These are phyloP conservation scores for Nomia melanderi DNA, from an alignment of 1,140 invertebrate genomes.

Conservation along the genomic window DNA sequence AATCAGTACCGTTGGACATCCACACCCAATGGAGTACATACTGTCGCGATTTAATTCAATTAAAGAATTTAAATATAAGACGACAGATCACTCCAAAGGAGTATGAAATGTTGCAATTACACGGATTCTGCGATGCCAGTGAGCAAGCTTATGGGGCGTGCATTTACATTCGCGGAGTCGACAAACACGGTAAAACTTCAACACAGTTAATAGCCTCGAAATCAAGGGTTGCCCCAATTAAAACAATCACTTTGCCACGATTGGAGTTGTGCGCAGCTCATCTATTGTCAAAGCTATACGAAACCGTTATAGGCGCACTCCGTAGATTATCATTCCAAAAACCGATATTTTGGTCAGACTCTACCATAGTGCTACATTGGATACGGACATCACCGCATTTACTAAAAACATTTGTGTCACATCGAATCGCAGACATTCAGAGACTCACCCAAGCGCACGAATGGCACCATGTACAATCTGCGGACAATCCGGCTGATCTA, in stretches of 20 bases:
- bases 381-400: conserved; percentile 52
- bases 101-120: not conserved
- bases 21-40: not conserved
- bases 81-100: not conserved
- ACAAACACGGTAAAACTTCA: not conserved
- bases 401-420: conserved; percentile 66
- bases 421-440: conserved; percentile 71
- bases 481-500: conserved; percentile 73
- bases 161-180: not conserved
- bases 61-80: not conserved
- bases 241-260: not conserved
- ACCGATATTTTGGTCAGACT: conserved; percentile 47
- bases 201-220: not conserved
- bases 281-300: not conserved
- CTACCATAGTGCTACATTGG: conserved; percentile 56
- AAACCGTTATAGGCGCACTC: not conserved
- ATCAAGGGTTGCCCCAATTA: not conserved
- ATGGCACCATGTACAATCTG: conserved; percentile 69
- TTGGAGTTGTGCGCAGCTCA: not conserved
- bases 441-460: conserved; percentile 34
- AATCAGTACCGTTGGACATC: not conserved
- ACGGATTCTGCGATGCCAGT: not conserved
- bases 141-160: not conserved
- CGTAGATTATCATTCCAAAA: not conserved
- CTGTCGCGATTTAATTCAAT: not conserved